phyloP scores from a whole-genome alignment of 2,888 invertebrate genomes.

The Adelphocoris suturalis region DNA sequence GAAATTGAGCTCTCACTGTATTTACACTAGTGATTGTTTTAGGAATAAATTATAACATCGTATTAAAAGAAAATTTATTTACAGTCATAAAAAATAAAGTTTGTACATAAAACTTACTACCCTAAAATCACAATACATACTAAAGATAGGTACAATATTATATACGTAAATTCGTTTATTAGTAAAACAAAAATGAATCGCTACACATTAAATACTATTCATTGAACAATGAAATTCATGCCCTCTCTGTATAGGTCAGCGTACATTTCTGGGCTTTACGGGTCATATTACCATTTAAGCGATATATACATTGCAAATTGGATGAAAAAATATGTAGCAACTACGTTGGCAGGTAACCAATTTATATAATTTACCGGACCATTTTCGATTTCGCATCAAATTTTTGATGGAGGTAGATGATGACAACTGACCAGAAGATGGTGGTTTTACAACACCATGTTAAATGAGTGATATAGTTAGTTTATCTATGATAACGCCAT shows the following conservation, averaged over 20 bases:
- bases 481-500: background rate
- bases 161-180: background rate
- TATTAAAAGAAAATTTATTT: background rate
- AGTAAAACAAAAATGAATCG: background rate
- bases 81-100: background rate
- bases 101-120: background rate
- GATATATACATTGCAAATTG: background rate
- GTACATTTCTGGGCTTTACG: background rate
- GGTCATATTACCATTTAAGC: background rate
- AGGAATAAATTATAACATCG: too few relatives aligned
- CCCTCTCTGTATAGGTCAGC: too few relatives aligned
- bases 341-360: too few relatives aligned
- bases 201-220: background rate
- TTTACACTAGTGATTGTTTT: too few relatives aligned
- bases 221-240: background rate
- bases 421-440: background rate
- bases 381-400: background rate
- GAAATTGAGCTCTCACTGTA: too few relatives aligned
- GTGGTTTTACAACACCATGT: background rate
- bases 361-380: background rate
- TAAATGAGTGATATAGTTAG: background rate
- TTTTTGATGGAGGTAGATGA: background rate
- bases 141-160: constrained; percentile 1
- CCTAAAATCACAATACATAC: constrained; percentile 29
- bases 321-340: background rate